Evolutionary conservation across 2,888 invertebrate genomes (phyloP).

Genomic region (Amaurobius ferox): DNA sequence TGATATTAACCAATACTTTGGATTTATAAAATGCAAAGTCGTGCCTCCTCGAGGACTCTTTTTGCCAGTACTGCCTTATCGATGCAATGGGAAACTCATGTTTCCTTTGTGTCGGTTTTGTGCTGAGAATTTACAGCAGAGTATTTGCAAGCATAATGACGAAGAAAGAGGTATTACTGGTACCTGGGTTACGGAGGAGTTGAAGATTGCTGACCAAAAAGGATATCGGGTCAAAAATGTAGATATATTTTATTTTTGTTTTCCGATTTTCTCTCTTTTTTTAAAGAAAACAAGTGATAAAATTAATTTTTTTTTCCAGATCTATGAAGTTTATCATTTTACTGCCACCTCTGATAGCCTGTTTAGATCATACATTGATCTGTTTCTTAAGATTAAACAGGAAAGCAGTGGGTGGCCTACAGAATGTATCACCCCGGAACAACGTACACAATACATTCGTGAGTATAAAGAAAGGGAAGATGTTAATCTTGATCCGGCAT

Average conservation of each 20-base stretch:
- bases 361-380: conserved; percentile 30
- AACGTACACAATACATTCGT: background rate
- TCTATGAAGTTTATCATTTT: conserved; percentile 42
- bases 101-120: background rate
- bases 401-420: conserved; percentile 33
- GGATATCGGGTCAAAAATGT: background rate
- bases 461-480: conserved; percentile 13
- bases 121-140: background rate
- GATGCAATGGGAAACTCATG: conserved; percentile 2
- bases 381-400: conserved; percentile 44
- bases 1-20: background rate
- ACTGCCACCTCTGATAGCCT: background rate
- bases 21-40: background rate
- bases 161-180: background rate
- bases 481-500: background rate
- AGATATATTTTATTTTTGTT: background rate
- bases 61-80: background rate
- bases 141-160: background rate
- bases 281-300: too few relatives aligned
- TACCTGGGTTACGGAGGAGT: conserved; percentile 4
- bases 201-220: background rate
- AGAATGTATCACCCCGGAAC: background rate
- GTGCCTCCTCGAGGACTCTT: background rate
- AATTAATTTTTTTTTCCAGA: conserved; percentile 7
- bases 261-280: too few relatives aligned